Evolutionary conservation across 2,797 vertebrate genomes (phyloP).

Genomic region (Poliocrania exsul): DNA sequence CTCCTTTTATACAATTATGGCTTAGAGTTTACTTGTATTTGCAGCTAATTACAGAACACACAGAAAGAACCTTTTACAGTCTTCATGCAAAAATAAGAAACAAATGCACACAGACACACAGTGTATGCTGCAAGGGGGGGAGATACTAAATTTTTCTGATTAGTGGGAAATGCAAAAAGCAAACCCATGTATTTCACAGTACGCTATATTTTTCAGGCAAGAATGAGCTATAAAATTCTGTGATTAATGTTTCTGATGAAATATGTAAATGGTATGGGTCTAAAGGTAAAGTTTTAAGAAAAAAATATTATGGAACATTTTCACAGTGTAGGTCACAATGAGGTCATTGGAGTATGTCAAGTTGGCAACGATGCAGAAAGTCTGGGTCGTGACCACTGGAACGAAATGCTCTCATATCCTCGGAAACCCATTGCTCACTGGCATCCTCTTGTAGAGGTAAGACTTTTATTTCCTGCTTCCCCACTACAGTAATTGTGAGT

Average conservation of each 20-base stretch:
- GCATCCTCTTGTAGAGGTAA: constrained; percentile 97
- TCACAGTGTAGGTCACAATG: constrained; percentile 99
- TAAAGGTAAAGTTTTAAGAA: constrained; percentile 69
- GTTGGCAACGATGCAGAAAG: constrained; percentile 93
- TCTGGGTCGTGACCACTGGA: constrained; percentile 96
- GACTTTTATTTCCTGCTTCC: not conserved
- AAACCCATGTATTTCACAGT: not conserved
- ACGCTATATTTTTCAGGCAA: not conserved
- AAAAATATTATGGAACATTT: constrained; percentile 78
- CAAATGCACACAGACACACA: not conserved
- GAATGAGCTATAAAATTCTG: not conserved
- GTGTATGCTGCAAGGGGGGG: not conserved
- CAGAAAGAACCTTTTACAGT: not conserved
- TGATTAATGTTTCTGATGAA: not conserved
- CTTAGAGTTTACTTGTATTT: not conserved
- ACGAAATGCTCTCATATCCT: constrained; percentile 97
- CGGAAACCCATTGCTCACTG: constrained; percentile 98
- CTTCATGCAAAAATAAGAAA: not conserved
- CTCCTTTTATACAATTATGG: not conserved
- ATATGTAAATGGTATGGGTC: not conserved
- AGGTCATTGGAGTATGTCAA: constrained; percentile 97
- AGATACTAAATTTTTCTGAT: not conserved
- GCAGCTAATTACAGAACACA: not conserved
- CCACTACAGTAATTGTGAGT: not conserved
- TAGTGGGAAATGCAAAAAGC: not conserved